These are phyloP conservation scores for Myotis planiceps DNA, from an alignment of 2,797 vertebrate genomes.

Conservation along the genomic window DNA sequence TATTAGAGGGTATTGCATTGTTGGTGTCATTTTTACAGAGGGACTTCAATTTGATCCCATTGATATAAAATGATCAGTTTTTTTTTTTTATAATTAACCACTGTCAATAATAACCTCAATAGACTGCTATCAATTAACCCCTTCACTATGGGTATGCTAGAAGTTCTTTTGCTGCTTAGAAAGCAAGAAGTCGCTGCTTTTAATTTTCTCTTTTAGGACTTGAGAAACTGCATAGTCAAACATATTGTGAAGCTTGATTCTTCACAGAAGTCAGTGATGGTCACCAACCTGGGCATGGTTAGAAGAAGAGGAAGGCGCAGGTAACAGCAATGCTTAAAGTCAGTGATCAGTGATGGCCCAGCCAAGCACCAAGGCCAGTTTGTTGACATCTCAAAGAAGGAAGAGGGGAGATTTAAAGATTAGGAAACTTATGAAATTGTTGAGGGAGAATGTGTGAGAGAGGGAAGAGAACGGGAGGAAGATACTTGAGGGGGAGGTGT, in stretches of 20 bases:
- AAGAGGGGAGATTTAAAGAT: not conserved
- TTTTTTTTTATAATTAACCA: not conserved
- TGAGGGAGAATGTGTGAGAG: not conserved
- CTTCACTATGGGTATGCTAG: not conserved
- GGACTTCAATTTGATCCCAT: not conserved
- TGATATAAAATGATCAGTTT: not conserved
- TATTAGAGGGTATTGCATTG: not conserved
- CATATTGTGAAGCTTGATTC: not conserved
- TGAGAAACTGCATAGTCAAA: not conserved
- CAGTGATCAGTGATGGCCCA: not conserved
- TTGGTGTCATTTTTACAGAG: not conserved
- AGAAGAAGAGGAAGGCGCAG: not conserved
- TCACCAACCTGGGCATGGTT: not conserved
- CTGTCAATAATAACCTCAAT: not conserved
- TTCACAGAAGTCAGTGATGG: not conserved
- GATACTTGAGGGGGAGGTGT: not conserved
- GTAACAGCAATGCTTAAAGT: not conserved
- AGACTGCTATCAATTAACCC: not conserved
- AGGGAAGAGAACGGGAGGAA: not conserved
- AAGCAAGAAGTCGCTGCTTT: not conserved
- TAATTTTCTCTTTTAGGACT: not conserved
- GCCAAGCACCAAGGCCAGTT: too few species aligned
- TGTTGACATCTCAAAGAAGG: not conserved
- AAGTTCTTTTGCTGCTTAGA: not conserved
- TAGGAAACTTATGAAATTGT: not conserved